These are phyloP conservation scores for Heliothis virescens DNA, from an alignment of 1,140 invertebrate species.

Conservation along the genomic window DNA sequence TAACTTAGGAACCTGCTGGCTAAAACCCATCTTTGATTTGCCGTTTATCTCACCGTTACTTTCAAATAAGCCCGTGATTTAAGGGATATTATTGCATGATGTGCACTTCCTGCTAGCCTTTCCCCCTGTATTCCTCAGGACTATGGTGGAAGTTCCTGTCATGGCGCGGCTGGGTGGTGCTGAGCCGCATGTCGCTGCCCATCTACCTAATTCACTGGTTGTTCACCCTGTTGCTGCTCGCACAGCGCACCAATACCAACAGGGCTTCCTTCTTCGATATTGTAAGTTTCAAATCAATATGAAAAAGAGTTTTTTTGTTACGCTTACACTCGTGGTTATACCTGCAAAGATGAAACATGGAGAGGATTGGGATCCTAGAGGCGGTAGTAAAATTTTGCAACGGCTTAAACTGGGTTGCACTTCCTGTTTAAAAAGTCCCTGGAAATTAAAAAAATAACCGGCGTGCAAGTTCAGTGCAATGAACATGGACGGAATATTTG, in stretches of 20 bases:
- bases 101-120: background rate
- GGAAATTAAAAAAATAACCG: no score
- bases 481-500: no score
- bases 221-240: conserved; percentile 57
- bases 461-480: no score
- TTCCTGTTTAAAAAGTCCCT: no score
- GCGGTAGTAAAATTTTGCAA: no score
- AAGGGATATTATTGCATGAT: no score
- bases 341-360: no score
- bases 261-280: conserved; percentile 55
- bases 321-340: no score
- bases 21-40: background rate
- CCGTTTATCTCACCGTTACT: background rate
- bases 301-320: no score
- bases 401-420: no score
- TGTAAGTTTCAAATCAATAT: conserved; percentile 52
- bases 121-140: conserved; percentile 14
- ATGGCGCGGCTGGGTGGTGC: conserved; percentile 64
- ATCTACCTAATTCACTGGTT: conserved; percentile 67
- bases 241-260: conserved; percentile 48
- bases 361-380: no score
- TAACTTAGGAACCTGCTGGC: background rate
- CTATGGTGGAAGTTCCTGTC: conserved; percentile 57
- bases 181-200: conserved; percentile 69
- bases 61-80: background rate